A percentile compares a stretch with the other conserved stretches of the same genome.
Conservation (phyloP, 2,888 invertebrate species). For the Ametastegia equiseti region DNA sequence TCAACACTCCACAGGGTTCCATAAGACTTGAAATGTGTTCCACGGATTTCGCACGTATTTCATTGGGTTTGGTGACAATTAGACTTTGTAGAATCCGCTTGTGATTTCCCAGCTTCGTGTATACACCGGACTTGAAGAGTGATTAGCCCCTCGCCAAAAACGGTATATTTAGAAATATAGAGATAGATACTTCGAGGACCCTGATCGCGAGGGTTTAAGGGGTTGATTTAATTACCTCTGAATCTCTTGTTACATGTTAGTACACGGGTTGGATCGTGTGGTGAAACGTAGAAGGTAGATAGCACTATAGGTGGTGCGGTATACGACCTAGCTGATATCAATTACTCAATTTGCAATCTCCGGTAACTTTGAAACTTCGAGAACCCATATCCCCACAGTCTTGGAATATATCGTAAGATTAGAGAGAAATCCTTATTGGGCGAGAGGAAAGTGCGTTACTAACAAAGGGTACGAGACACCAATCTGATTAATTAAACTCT, state of each 20-base stretch:
- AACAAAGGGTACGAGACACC: constrained; percentile 30
- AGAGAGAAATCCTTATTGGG: not conserved
- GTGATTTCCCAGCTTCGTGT: no score
- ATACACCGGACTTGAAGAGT: no score
- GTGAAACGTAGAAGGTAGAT: not conserved
- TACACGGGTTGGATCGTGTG: not conserved
- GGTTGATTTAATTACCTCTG: not conserved
- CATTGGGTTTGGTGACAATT: no score
- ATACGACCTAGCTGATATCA: constrained; percentile 33
- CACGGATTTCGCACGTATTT: no score
- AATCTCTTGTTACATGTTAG: not conserved
- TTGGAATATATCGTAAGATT: constrained; percentile 39
- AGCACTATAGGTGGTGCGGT: not conserved
- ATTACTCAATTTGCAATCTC: constrained; percentile 45
- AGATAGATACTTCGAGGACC: not conserved
- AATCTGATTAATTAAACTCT: constrained; percentile 37
- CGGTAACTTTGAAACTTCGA: constrained; percentile 29
- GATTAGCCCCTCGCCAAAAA: no score
- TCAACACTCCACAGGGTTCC: no score
- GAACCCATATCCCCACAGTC: not conserved
- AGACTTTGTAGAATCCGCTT: no score
- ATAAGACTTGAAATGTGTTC: no score
- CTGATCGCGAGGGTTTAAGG: no score
- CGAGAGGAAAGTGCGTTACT: not conserved
- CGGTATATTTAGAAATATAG: not conserved